These are phyloP conservation scores for Halictus rubicundus DNA, from an alignment of 1,140 invertebrate genomes.

Conservation along the genomic window DNA sequence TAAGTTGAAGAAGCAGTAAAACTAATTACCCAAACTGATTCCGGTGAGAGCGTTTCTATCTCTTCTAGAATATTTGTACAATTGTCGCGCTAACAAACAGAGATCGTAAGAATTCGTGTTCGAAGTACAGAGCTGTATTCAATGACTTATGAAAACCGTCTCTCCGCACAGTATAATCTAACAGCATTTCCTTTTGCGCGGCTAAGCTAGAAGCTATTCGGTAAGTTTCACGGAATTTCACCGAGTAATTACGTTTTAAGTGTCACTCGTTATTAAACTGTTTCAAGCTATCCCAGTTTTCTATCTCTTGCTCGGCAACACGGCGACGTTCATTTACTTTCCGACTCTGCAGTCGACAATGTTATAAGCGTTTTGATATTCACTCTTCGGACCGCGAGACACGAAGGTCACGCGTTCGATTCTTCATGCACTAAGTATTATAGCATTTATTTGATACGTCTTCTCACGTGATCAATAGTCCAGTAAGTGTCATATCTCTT, in stretches of 20 bases:
- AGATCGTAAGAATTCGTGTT: neutral
- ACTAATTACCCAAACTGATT: slow-evolving; percentile 52
- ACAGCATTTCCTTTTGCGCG: neutral
- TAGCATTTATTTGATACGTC: no score
- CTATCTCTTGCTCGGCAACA: neutral
- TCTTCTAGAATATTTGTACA: slow-evolving; percentile 39
- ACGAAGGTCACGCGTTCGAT: neutral
- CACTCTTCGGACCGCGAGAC: no score
- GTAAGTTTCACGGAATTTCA: neutral
- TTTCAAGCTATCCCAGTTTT: neutral
- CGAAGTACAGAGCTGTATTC: neutral
- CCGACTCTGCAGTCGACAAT: neutral
- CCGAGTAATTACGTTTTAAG: neutral
- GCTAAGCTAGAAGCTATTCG: neutral
- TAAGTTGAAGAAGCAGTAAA: neutral
- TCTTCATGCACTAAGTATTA: neutral
- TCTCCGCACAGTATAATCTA: neutral
- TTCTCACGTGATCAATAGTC: no score
- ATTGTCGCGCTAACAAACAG: neutral
- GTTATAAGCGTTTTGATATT: neutral
- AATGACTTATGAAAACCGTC: neutral
- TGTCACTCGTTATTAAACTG: neutral
- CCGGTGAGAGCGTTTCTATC: slow-evolving; percentile 52
- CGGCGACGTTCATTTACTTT: neutral
- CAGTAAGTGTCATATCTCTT: no score